These are phyloP conservation scores for Oceanodroma tethys DNA, from an alignment of 2,113 vertebrate genomes.

Conservation along the genomic window DNA sequence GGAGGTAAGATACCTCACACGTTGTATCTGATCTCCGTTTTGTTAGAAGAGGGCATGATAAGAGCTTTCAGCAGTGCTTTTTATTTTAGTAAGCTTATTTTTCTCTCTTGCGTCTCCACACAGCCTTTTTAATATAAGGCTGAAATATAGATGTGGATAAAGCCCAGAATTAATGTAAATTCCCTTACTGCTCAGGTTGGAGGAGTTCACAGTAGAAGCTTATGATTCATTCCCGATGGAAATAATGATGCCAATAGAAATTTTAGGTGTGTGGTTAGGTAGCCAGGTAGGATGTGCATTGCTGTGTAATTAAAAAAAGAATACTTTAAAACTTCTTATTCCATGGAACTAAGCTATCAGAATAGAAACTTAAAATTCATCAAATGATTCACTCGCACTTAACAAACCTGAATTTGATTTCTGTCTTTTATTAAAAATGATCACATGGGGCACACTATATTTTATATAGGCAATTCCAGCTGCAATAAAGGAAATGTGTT, in stretches of 20 bases:
- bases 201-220: background rate
- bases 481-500: constrained; percentile 48
- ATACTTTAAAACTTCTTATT: background rate
- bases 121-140: background rate
- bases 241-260: background rate
- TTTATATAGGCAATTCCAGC: constrained; percentile 56
- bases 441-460: constrained; percentile 47
- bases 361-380: background rate
- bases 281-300: background rate
- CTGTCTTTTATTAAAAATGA: constrained; percentile 51
- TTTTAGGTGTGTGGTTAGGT: background rate
- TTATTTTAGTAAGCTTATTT: background rate
- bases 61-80: background rate
- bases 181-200: background rate
- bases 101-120: background rate
- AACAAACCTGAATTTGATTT: constrained; percentile 9
- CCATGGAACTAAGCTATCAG: background rate
- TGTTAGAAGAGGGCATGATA: background rate
- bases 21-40: background rate
- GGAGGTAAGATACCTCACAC: background rate
- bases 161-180: background rate
- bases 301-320: background rate
- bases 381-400: background rate
- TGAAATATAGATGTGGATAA: background rate
- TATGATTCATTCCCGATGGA: background rate